Evolutionary conservation across 2,888 invertebrate genomes (phyloP).

Genomic region (Epistrophe eligans): DNA sequence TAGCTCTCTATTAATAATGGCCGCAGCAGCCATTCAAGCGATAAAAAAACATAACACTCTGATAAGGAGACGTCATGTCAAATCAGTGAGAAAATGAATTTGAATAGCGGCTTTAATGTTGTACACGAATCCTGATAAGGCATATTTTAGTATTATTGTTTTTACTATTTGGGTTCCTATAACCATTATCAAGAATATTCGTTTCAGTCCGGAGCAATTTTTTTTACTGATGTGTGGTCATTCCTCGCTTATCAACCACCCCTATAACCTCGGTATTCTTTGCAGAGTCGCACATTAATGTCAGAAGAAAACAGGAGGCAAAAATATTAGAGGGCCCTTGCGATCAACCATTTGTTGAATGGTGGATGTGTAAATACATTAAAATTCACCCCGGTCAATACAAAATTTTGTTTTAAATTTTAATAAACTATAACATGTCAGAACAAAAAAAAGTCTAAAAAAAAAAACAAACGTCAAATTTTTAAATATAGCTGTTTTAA

Average conservation of each 20-base stretch:
- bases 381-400: too few relatives aligned
- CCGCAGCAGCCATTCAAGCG: constrained; percentile 59
- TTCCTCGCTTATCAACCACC: constrained; percentile 16
- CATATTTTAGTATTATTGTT: constrained; percentile 29
- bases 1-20: constrained; percentile 43
- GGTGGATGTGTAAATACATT: too few relatives aligned
- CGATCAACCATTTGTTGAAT: neutral
- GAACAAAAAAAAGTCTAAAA: too few relatives aligned
- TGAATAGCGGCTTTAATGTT: constrained; percentile 52
- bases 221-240: constrained; percentile 44
- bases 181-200: constrained; percentile 48
- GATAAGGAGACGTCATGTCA: constrained; percentile 67
- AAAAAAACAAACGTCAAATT: too few relatives aligned
- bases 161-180: constrained; percentile 27
- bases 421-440: too few relatives aligned
- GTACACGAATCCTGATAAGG: constrained; percentile 56
- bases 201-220: constrained; percentile 28
- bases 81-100: constrained; percentile 67
- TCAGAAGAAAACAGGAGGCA: neutral
- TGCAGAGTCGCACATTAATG: neutral
- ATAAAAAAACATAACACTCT: constrained; percentile 63
- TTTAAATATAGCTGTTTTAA: too few relatives aligned
- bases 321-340: neutral
- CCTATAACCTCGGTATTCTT: constrained; percentile 14
- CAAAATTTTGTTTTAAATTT: too few relatives aligned